Conservation (phyloP, 2,888 invertebrate genomes). For the Tenthredo distinguenda region DNA sequence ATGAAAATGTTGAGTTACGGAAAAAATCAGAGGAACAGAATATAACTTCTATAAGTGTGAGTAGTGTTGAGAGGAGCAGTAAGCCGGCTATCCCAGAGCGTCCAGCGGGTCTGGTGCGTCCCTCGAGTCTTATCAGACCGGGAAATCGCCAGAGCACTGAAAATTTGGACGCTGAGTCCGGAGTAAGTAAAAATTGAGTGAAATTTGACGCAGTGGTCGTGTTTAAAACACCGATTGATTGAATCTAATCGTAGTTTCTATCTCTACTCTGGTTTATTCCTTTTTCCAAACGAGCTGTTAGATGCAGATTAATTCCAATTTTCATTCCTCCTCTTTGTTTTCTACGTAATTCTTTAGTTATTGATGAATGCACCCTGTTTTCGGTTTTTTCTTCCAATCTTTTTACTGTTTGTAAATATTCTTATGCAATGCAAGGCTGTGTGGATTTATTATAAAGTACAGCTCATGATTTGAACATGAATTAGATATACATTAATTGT, state of each 20-base stretch:
- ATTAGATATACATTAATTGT: background rate
- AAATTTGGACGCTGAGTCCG: constrained; percentile 72
- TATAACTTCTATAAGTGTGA: constrained; percentile 60
- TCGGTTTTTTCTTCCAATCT: background rate
- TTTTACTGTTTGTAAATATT: constrained; percentile 20
- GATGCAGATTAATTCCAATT: constrained; percentile 12
- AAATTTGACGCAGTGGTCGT: constrained; percentile 72
- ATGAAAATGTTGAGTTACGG: constrained; percentile 80
- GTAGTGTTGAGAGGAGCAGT: constrained; percentile 68
- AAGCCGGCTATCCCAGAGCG: constrained; percentile 92
- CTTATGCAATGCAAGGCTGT: constrained; percentile 23
- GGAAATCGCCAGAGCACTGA: constrained; percentile 73
- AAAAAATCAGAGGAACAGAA: constrained; percentile 71
- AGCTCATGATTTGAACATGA: background rate
- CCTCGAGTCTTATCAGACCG: constrained; percentile 74
- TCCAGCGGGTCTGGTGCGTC: constrained; percentile 85
- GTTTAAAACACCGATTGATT: constrained; percentile 74
- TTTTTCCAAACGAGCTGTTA: background rate
- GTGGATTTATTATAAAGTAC: constrained; percentile 29
- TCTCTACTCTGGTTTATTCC: constrained; percentile 8
- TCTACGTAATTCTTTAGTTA: background rate
- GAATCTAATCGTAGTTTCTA: constrained; percentile 59
- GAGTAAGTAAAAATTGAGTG: constrained; percentile 67
- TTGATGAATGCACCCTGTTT: background rate
- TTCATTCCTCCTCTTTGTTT: background rate